Percentiles rank a stretch among this genome's conserved stretches.
Conservation (phyloP, 2,113 vertebrate species). For the Ellobius talpinus region DNA sequence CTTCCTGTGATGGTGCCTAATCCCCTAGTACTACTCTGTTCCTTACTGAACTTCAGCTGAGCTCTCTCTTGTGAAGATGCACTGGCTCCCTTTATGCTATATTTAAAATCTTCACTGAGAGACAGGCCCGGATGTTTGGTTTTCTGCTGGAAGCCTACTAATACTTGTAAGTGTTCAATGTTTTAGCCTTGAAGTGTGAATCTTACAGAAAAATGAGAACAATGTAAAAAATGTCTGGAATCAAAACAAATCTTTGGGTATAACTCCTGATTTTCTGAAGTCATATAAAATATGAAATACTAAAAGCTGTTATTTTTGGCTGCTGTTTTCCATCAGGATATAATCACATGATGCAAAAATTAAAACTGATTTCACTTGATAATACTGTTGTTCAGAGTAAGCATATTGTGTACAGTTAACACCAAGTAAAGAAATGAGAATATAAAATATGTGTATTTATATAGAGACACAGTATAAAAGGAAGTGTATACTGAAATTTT, state of each 20-base stretch:
- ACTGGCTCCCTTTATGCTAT: neutral
- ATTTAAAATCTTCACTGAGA: constrained; percentile 38
- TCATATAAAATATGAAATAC: neutral
- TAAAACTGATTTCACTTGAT: neutral
- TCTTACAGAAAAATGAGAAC: neutral
- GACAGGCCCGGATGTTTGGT: neutral
- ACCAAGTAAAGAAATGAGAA: neutral
- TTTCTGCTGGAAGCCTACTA: neutral
- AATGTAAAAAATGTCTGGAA: neutral
- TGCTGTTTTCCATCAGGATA: neutral
- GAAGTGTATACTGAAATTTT: neutral
- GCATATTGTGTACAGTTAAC: neutral
- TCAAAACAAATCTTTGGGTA: neutral
- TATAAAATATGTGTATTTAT: neutral
- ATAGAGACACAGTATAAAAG: neutral
- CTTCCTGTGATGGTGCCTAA: neutral
- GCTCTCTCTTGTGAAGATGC: neutral
- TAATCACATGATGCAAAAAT: neutral
- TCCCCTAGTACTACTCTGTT: neutral
- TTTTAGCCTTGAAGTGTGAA: neutral
- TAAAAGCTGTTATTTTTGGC: neutral
- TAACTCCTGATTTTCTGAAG: neutral
- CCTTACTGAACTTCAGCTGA: neutral
- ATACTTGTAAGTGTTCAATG: neutral
- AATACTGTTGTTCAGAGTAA: neutral